phyloP scores from a whole-genome alignment of 2,888 invertebrate species.

The Didymodactylos carnosus region DNA sequence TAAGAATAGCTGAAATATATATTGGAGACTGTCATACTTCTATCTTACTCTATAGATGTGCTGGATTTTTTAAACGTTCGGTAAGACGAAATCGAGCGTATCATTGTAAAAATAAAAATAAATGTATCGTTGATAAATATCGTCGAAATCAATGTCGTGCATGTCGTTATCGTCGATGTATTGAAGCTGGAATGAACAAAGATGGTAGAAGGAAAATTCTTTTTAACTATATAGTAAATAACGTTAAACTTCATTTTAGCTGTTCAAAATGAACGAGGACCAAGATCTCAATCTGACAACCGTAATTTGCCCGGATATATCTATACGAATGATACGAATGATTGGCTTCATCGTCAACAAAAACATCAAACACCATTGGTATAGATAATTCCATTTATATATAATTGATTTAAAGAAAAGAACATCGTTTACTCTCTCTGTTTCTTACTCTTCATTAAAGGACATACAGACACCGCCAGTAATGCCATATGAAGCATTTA shows the following conservation, averaged over 20 bases:
- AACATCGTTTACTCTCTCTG: too few relatives aligned
- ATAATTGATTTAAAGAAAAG: too few relatives aligned
- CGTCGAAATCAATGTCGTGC: constrained; percentile 88
- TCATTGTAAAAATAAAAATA: constrained; percentile 70
- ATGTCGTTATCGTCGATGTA: constrained; percentile 59
- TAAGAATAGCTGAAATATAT: too few relatives aligned
- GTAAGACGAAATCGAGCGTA: constrained; percentile 79
- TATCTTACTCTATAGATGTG: constrained; percentile 35
- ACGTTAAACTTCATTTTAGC: constrained; percentile 44
- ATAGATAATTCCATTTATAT: too few relatives aligned
- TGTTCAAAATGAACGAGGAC: constrained; percentile 92
- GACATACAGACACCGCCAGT: neutral
- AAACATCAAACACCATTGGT: too few relatives aligned
- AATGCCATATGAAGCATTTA: too few relatives aligned
- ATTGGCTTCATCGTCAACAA: too few relatives aligned
- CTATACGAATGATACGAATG: too few relatives aligned
- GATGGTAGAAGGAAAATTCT: constrained; percentile 68
- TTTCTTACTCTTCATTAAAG: too few relatives aligned
- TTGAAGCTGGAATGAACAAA: constrained; percentile 84
- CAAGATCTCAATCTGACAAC: constrained; percentile 44
- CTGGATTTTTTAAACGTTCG: constrained; percentile 54
- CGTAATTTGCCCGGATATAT: too few relatives aligned
- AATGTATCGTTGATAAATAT: constrained; percentile 80
- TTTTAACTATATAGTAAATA: neutral
- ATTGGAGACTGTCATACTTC: too few relatives aligned